Evolutionary conservation across 2,113 vertebrate genomes (phyloP), one percentile per base, ranked within the genome.

Genomic region (Tyto alba): DNA sequence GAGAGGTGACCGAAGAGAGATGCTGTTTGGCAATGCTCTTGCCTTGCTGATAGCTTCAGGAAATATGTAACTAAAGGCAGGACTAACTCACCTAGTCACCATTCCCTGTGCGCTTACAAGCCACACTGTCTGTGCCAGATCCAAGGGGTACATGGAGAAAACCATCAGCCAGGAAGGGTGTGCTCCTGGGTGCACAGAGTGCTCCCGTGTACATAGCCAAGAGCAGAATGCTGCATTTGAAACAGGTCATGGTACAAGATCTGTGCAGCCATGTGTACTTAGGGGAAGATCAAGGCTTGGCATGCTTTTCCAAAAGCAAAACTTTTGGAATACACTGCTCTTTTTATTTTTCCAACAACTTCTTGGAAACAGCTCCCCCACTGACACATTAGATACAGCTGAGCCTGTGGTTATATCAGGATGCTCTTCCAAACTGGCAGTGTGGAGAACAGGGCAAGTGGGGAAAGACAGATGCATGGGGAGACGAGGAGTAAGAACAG

Each of bases 1-100:
- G 38, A 82, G 48, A 57, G 5, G 11, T 2, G 3, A 23, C 34
- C 13, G 15, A 72, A 63, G 34, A 57, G 10, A 41, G 34, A 53
- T 2, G 1, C 30, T 1, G 0, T 68, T 53, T 64, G 40, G 21
- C 0, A 0, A 29, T 86, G 45, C 36, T 72, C 11, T 71, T 23
- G 27, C 6, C 5, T 36, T 3, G 2, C 32, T 62, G 34, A 14
- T 1, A 1, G 55, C 50, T 69, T n/a, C 4, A 4, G 21, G n/a
- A 48, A 56, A 79, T 8, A 60, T 22, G 19, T 59, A 80, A 64
- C 34, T 74, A 48, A 86, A 69, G 27, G 29, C 55, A 69, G n/a
- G 38, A 66, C 19, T 84, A 52, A 73, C 12, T 55, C n/a, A 55
- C 4, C 10, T 22, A 25, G 17, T 79, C 30, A 64, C 30, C 8